A percentile compares a stretch with the other conserved stretches of the same genome.
Conservation (phyloP, 1,140 invertebrate genomes). For the Trachymyrmex septentrionalis region DNA sequence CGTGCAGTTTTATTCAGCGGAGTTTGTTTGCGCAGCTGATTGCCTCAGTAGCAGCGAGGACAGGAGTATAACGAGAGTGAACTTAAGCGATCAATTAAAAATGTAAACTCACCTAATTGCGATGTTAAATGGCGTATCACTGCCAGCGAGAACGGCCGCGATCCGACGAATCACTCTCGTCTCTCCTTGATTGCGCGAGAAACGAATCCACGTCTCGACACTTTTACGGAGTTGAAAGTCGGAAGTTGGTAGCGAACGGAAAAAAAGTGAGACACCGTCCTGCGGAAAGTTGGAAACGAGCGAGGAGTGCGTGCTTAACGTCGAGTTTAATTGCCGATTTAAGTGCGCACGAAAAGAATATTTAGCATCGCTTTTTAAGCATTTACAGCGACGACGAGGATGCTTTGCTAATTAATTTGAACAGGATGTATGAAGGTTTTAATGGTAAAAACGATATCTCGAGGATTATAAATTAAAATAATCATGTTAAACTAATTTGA, state of each 20-base stretch:
- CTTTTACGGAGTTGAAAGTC: conserved; percentile 42
- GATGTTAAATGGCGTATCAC: conserved; percentile 70
- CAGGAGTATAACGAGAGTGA: conserved; percentile 59
- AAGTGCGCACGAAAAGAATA: conserved; percentile 26
- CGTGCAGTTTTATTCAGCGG: conserved; percentile 63
- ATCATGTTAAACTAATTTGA: not conserved
- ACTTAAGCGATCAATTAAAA: conserved; percentile 75
- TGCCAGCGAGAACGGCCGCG: conserved; percentile 19
- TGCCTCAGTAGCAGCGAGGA: conserved; percentile 54
- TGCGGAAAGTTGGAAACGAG: conserved; percentile 44
- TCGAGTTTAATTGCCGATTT: conserved; percentile 49
- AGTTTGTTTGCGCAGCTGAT: conserved; percentile 73
- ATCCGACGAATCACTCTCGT: conserved; percentile 40
- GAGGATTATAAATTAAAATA: not conserved
- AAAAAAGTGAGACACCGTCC: conserved; percentile 10
- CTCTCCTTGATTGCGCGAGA: conserved; percentile 45
- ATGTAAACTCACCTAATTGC: conserved; percentile 75
- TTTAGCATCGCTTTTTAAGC: conserved; percentile 29
- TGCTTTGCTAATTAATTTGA: conserved; percentile 17
- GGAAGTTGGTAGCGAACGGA: conserved; percentile 29
- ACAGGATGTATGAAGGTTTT: not conserved
- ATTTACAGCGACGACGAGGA: not conserved
- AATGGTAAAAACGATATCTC: not conserved
- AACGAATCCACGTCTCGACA: conserved; percentile 35
- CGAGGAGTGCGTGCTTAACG: conserved; percentile 43